Percentiles rank a stretch among this genome's conserved stretches.
Evolutionary conservation across 2,797 vertebrate genomes (phyloP).

Genomic region (Oryzias sinensis): DNA sequence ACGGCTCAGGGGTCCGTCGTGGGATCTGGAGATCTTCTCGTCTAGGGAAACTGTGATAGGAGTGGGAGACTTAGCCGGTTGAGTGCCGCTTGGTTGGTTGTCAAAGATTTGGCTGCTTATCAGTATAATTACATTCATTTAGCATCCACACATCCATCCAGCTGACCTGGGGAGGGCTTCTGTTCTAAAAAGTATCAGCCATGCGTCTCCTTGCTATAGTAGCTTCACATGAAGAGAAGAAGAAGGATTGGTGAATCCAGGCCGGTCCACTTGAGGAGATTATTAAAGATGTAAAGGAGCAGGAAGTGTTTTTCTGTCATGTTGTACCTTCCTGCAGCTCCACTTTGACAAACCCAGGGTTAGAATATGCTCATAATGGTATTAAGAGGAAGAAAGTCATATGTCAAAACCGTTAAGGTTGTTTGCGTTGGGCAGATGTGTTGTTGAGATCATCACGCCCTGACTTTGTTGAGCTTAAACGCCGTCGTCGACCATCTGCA

Average conservation of each 20-base stretch:
- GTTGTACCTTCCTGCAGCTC: too few relatives aligned
- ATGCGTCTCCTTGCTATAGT: background rate
- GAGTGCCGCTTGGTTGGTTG: conserved; percentile 38
- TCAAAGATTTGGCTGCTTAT: conserved; percentile 58
- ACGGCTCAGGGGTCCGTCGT: conserved; percentile 53
- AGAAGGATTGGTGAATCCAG: too few relatives aligned
- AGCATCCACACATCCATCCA: conserved; percentile 48
- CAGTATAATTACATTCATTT: conserved; percentile 64
- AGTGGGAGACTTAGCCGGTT: conserved; percentile 30
- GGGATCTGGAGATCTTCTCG: conserved; percentile 53
- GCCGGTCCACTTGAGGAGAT: background rate
- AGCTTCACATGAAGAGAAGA: too few relatives aligned
- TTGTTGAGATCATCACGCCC: conserved; percentile 6
- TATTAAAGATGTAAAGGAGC: conserved; percentile 4
- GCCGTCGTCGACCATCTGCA: background rate
- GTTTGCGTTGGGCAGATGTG: conserved; percentile 27
- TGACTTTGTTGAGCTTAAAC: conserved; percentile 14
- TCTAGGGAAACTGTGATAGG: conserved; percentile 48
- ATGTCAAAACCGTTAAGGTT: background rate
- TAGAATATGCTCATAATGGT: too few relatives aligned
- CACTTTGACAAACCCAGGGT: too few relatives aligned
- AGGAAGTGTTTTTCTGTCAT: too few relatives aligned
- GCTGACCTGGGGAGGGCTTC: conserved; percentile 49
- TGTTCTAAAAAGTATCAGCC: conserved; percentile 47
- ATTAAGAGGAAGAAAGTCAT: too few relatives aligned